Evolutionary conservation across 92 coral and sea anemone genomes (phyloP), one percentile per base, ranked within the genome.

Genomic region (Actinernus sp.): DNA sequence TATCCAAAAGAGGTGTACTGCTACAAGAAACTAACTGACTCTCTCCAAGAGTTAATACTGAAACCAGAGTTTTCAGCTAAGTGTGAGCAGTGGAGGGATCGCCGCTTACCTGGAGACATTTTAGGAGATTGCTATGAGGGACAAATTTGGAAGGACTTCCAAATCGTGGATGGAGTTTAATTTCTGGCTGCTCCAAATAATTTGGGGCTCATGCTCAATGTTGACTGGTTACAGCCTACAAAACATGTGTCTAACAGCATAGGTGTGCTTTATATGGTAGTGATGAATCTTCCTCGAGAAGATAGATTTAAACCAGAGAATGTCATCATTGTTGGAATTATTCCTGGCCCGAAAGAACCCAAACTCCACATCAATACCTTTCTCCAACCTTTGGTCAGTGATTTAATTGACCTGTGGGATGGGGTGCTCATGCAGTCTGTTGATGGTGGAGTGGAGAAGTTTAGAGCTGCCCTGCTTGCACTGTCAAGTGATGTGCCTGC

Each of bases 211-310:
- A 68, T 78, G 85, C 18, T 68, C 16, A 79, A 71, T 29, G 59
- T 79, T 21, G 86, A 70, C 54, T 79, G 86, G 86, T 71, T 79
- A 23, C 86, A 71, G 14, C 68, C 86, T 13, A 79, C 86, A 33
- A 48, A 36, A 29, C 86, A 79, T 79, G 79, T 79, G 1, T 33
- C 57, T 27, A 26, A 61, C 26, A 58, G 80, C 18, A 79, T 79
- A 28, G 79, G 86, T 51, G 80, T 79, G 27, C 31, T 79, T 7
- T 79, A 79, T 58, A 39, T 79, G 52, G 86, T 79, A 0, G 65
- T 69, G 17, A 71, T 79, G 80, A 79, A 79, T 74, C 73, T 79
- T 23, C 80, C 80, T 48, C 48, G 80, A 39, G 72, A 79, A 20
- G 80, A 79, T 37, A 58, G 86, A 5, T 79, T 79, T 8, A 79